Evolutionary conservation across 2,888 invertebrate genomes (phyloP).

Genomic region (Ochlodes sylvanus): DNA sequence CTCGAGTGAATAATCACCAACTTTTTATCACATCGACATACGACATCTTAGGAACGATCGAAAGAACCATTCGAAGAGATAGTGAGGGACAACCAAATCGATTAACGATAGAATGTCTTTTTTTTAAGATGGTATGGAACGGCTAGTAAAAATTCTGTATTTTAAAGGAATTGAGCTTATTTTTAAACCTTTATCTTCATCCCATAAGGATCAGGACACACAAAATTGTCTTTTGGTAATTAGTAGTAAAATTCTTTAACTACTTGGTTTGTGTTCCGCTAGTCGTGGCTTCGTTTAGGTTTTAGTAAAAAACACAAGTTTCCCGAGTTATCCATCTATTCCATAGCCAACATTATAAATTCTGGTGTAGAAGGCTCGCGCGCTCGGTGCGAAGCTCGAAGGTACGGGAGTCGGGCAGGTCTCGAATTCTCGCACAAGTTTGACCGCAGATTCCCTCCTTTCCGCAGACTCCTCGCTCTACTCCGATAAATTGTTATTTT

Average conservation of each 20-base stretch:
- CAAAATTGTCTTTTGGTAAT: too few species aligned
- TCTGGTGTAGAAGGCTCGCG: background rate
- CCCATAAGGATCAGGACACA: too few species aligned
- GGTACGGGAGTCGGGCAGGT: constrained; percentile 1
- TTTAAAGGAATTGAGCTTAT: too few species aligned
- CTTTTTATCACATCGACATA: background rate
- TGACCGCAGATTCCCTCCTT: constrained; percentile 18
- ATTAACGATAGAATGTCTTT: too few species aligned
- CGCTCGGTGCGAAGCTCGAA: background rate
- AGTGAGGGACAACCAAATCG: too few species aligned
- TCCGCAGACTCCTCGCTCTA: constrained; percentile 10
- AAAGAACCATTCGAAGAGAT: too few species aligned
- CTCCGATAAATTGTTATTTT: constrained; percentile 31
- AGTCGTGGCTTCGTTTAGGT: background rate
- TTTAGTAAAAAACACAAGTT: background rate
- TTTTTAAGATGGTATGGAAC: too few species aligned
- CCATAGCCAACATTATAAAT: constrained; percentile 11
- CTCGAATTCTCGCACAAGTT: constrained; percentile 17
- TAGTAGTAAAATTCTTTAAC: too few species aligned
- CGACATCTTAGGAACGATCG: too few species aligned
- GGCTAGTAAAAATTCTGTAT: too few species aligned
- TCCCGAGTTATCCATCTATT: background rate
- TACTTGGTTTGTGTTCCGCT: background rate
- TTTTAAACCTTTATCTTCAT: too few species aligned
- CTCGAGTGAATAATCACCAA: background rate